These are phyloP conservation scores for Lycaon pictus DNA, from an alignment of 2,113 vertebrate genomes.

Conservation along the genomic window DNA sequence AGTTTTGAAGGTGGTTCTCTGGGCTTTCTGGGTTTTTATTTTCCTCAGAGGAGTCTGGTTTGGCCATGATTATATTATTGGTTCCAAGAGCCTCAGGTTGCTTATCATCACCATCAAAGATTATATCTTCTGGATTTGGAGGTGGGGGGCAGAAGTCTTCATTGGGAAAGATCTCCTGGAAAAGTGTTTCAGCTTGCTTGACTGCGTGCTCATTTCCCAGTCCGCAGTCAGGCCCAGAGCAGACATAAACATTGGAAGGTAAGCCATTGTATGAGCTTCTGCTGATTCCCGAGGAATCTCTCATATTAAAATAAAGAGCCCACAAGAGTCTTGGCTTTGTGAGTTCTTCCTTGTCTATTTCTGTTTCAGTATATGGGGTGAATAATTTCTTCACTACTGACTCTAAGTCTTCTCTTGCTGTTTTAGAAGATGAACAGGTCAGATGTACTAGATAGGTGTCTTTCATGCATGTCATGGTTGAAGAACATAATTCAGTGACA, in stretches of 20 bases:
- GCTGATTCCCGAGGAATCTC: conserved; percentile 89
- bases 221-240: conserved; percentile 91
- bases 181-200: conserved; percentile 92
- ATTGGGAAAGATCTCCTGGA: conserved; percentile 91
- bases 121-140: conserved; percentile 96
- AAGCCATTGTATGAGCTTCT: conserved; percentile 86
- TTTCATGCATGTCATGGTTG: conserved; percentile 96
- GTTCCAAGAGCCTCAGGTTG: conserved; percentile 81
- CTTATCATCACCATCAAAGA: conserved; percentile 91
- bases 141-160: conserved; percentile 96
- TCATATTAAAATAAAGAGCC: conserved; percentile 97
- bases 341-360: conserved; percentile 79
- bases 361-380: conserved; percentile 72
- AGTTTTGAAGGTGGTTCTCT: not conserved
- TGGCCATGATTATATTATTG: conserved; percentile 62
- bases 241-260: conserved; percentile 92
- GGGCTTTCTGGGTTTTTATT: conserved; percentile 17
- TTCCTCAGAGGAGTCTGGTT: conserved; percentile 68
- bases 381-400: conserved; percentile 92
- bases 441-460: conserved; percentile 95
- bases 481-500: conserved; percentile 93
- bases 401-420: conserved; percentile 93
- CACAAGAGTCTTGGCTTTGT: conserved; percentile 91
- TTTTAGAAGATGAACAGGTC: conserved; percentile 91
- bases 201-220: conserved; percentile 92